phyloP scores from a whole-genome alignment of 2,113 vertebrate species.

The Tachycineta bicolor region DNA sequence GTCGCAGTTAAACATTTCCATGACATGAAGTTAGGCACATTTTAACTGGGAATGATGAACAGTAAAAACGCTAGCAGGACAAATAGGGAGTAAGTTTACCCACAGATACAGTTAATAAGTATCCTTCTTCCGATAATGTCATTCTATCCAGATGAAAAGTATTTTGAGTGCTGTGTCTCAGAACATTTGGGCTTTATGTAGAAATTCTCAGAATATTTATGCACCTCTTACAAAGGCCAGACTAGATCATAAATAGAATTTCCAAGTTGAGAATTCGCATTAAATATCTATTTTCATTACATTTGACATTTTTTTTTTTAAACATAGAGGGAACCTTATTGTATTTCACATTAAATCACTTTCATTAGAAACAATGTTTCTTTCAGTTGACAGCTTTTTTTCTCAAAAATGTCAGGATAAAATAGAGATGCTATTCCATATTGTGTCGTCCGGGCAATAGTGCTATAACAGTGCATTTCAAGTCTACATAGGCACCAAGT shows the following conservation, averaged over 20 bases:
- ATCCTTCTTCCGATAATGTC: rapidly evolving
- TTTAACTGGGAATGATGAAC: background rate
- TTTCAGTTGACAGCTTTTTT: background rate
- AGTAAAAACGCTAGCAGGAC: background rate
- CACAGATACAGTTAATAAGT: rapidly evolving
- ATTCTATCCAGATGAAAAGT: background rate
- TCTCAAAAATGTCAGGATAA: background rate
- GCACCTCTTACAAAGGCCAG: background rate
- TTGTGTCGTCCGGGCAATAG: background rate
- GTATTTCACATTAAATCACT: background rate
- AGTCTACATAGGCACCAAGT: background rate
- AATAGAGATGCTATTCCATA: background rate
- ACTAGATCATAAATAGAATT: background rate
- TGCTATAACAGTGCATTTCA: background rate
- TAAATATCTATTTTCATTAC: background rate
- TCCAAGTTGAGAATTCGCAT: background rate
- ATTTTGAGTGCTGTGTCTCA: background rate
- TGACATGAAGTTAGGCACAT: background rate
- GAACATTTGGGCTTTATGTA: background rate
- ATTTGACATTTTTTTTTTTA: background rate
- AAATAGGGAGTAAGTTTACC: background rate
- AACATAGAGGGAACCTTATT: background rate
- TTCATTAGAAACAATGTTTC: background rate
- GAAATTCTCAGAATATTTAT: background rate
- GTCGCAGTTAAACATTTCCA: background rate